Percentiles rank a stretch among this genome's conserved stretches.
phyloP scores from a whole-genome alignment of 2,888 invertebrate species.

The Lobophora halterata region DNA sequence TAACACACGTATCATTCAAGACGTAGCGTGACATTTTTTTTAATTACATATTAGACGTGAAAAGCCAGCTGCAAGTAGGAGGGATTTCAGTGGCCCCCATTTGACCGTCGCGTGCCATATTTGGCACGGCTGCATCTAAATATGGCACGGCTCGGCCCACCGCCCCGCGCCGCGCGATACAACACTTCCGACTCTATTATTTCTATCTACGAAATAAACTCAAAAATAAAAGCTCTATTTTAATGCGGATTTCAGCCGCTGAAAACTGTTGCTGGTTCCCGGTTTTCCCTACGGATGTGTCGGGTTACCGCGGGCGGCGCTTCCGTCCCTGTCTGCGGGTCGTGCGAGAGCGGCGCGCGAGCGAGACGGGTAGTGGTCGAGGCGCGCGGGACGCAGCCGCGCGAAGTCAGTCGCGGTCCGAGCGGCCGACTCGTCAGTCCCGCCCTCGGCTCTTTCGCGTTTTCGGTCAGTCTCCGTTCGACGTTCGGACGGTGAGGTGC shows the following conservation, averaged over 20 bases:
- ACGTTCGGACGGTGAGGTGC: conserved; percentile 77
- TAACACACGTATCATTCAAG: conserved; percentile 43
- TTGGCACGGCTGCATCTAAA: conserved; percentile 91
- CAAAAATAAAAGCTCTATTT: conserved; percentile 80
- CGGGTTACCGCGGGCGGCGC: conserved; percentile 64
- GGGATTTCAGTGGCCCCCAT: conserved; percentile 90
- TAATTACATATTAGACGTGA: conserved; percentile 75
- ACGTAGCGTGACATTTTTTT: conserved; percentile 75
- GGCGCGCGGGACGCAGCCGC: conserved; percentile 65
- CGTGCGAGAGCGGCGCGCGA: conserved; percentile 37
- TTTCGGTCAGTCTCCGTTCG: conserved; percentile 79
- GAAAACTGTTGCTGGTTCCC: conserved; percentile 72
- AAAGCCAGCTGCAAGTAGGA: conserved; percentile 82
- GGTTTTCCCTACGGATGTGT: conserved; percentile 77
- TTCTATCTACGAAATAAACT: conserved; percentile 81
- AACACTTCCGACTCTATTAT: conserved; percentile 78
- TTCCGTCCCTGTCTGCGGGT: conserved; percentile 55
- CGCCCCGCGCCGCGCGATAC: conserved; percentile 51
- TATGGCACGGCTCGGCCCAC: conserved; percentile 89
- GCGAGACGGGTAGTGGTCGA: conserved; percentile 70
- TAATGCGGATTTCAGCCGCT: conserved; percentile 76
- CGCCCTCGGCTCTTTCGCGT: conserved; percentile 77
- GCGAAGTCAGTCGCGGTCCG: conserved; percentile 81
- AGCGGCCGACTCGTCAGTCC: conserved; percentile 81
- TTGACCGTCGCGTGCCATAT: conserved; percentile 90